A percentile compares a stretch with the other conserved stretches of the same genome.
phyloP scores from a whole-genome alignment of 2,797 vertebrate species.

The Helarctos malayanus region DNA sequence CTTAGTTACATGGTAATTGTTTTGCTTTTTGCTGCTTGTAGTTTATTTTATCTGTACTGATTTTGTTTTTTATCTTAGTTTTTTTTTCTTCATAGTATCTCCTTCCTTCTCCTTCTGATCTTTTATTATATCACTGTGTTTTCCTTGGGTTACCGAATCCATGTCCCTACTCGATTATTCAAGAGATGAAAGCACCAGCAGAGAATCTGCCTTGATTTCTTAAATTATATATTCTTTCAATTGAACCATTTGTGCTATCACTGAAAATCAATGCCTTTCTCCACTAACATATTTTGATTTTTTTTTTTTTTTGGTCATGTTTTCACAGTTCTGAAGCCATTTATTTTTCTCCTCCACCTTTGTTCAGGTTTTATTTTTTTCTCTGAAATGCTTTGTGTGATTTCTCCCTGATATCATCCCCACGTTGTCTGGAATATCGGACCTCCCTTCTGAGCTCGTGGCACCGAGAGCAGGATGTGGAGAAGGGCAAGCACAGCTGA shows the following conservation, averaged over 20 bases:
- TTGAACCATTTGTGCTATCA: neutral
- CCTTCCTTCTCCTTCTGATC: neutral
- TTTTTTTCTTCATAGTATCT: neutral
- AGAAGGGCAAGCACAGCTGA: neutral
- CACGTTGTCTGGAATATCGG: neutral
- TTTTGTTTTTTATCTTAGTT: neutral
- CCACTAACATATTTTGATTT: neutral
- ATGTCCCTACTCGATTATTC: neutral
- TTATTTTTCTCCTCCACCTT: slow-evolving; percentile 22
- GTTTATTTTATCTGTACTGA: neutral
- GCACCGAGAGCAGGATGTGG: neutral
- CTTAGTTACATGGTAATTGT: neutral
- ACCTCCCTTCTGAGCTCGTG: neutral
- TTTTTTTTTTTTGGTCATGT: neutral
- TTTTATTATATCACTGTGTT: neutral
- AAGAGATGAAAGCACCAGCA: neutral
- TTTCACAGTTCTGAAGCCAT: neutral
- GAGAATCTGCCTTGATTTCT: neutral
- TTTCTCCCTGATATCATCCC: neutral
- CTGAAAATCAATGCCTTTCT: slow-evolving; percentile 40
- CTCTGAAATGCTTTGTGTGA: neutral
- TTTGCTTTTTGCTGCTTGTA: neutral
- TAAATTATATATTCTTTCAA: neutral
- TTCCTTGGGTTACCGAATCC: neutral
- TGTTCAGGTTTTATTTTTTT: neutral